Base-by-base conservation (phyloP, 2,797 vertebrate genomes). In the Crossoptilon crossoptilon region DNA sequence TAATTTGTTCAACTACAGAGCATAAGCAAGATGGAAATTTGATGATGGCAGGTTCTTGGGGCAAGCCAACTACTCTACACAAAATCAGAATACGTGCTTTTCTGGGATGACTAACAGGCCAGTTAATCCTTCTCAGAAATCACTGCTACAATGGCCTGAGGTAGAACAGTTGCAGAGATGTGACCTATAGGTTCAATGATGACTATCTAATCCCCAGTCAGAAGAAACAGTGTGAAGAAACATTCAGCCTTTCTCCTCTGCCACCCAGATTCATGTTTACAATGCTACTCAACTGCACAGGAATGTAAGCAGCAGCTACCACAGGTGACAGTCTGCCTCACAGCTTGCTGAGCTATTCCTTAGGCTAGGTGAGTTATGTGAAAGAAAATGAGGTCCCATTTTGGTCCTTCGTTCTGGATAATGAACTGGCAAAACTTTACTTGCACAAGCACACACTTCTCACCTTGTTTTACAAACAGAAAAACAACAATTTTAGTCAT, bases 11-110 rank as follows among this genome's bases (percentile, higher is more conserved):
- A 75, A 55, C 84, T 78, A 93, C 0, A 3, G 10, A 79, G 14
- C 41, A 53, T 35, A 31, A 93, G 51, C 62, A 94, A 53, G 82
- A 94, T 39, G 48, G 81, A 91, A 90, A 79, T 27, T 56, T 33
- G 63, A 79, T 21, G 18, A 78, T 0, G 2, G 56, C 60, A 68
- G 68, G 67, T 84, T 75, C 17, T 11, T 41, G 27, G 3, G 17
- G 71, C 74, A 82, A 82, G 56, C 67, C 80, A 70, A 39, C 35
- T 37, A 21, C 13, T 63, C 63, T 51, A 67, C 18, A 63, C 24
- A 73, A 56, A 84, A 74, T 41, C 64, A 78, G 46, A 21, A 14
- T 23, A 8, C 29, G 33, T 43, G 44, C 31, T 76, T 27, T 44
- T 41, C 43, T 66, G 71, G 22, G 27, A 17, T 5, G 8, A 33